phyloP scores from a whole-genome alignment of 2,797 vertebrate species.

The Crenuchus spilurus region DNA sequence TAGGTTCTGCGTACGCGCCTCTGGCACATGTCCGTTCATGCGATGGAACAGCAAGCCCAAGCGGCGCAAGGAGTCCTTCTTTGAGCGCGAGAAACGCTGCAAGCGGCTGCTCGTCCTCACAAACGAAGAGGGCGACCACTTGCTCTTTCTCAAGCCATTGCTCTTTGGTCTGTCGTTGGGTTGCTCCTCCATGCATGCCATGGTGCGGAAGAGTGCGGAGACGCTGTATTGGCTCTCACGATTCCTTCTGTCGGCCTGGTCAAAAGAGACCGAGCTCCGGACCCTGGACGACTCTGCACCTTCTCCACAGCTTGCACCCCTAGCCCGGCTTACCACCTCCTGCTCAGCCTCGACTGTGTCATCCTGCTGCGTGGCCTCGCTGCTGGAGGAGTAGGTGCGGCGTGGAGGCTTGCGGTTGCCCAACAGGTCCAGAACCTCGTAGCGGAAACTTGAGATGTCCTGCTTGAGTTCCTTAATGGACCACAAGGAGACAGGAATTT shows the following conservation, averaged over 20 bases:
- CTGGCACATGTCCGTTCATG: conserved; percentile 82
- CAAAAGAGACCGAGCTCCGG: conserved; percentile 78
- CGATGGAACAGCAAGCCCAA: conserved; percentile 85
- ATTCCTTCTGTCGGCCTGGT: conserved; percentile 75
- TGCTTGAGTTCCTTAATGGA: conserved; percentile 84
- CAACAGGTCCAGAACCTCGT: conserved; percentile 87
- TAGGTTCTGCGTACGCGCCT: conserved; percentile 76
- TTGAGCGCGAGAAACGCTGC: conserved; percentile 78
- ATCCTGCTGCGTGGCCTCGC: conserved; percentile 83
- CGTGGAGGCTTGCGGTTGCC: conserved; percentile 86
- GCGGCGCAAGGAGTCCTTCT: conserved; percentile 83
- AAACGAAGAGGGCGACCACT: conserved; percentile 57
- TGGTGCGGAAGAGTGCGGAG: conserved; percentile 82
- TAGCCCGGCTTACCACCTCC: conserved; percentile 62
- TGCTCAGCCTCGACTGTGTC: conserved; percentile 64
- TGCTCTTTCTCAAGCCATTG: conserved; percentile 80
- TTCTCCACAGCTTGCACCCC: background rate
- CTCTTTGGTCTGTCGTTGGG: conserved; percentile 77
- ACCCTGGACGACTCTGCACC: conserved; percentile 67
- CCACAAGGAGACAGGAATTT: background rate
- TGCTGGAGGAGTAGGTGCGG: conserved; percentile 85
- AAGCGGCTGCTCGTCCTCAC: conserved; percentile 71
- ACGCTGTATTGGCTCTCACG: conserved; percentile 74
- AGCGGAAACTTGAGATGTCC: conserved; percentile 89
- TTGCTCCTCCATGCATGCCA: conserved; percentile 72